phyloP scores from a whole-genome alignment of 2,113 vertebrate species.

The Pteropus alecto region DNA sequence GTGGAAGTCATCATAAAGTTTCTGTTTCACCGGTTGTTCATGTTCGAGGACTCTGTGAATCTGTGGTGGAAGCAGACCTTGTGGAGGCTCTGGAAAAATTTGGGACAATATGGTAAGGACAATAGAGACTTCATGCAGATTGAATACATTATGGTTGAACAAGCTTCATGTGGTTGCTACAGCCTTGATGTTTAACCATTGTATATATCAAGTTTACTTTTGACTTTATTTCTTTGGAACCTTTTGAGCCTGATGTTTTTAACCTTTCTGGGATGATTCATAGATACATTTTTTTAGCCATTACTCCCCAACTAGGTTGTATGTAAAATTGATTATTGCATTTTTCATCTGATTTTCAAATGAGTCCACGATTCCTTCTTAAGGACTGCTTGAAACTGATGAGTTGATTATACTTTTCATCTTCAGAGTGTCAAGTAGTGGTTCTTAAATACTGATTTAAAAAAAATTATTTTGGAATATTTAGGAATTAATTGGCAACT shows the following conservation, averaged over 20 bases:
- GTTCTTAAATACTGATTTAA: background rate
- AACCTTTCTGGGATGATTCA: background rate
- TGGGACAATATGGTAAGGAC: conserved; percentile 94
- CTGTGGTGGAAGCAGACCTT: conserved; percentile 97
- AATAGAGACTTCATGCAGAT: background rate
- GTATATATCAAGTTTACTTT: background rate
- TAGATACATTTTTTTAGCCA: background rate
- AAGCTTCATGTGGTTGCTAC: background rate
- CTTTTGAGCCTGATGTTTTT: conserved; percentile 32
- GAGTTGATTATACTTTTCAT: background rate
- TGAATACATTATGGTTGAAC: background rate
- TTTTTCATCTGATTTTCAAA: conserved; percentile 31
- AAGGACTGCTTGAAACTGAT: background rate
- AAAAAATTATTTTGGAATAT: background rate
- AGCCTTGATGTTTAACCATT: background rate
- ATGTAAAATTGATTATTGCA: conserved; percentile 3
- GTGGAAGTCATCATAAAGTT: conserved; percentile 91
- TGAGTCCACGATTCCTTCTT: background rate
- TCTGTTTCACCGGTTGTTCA: conserved; percentile 97
- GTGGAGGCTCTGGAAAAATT: conserved; percentile 96
- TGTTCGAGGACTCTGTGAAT: conserved; percentile 94
- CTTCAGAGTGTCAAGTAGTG: background rate
- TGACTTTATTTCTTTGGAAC: background rate
- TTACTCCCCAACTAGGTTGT: background rate
- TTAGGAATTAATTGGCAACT: background rate